Evolutionary conservation across 2,113 vertebrate genomes (phyloP).

Genomic region (Hiodon tergisus): DNA sequence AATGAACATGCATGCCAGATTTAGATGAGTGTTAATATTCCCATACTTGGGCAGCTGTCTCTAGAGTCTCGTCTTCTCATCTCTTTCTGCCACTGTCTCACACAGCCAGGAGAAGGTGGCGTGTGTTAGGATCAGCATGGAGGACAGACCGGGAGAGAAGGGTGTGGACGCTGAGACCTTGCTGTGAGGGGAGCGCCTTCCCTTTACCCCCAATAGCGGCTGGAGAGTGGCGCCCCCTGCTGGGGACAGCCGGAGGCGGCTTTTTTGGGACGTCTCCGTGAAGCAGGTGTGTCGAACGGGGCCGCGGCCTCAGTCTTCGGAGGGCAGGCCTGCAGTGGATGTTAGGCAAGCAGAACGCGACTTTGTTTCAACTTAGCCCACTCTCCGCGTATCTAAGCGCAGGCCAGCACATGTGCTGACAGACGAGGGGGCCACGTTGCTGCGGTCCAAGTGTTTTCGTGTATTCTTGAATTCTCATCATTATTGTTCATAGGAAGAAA

Average conservation of each 20-base stretch:
- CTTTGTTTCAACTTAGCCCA: neutral
- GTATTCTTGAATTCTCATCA: slow-evolving; percentile 6
- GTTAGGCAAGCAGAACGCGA: too few relatives aligned
- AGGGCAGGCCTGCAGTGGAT: too few relatives aligned
- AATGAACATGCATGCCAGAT: neutral
- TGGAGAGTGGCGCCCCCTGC: neutral
- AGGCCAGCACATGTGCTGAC: slow-evolving; percentile 40
- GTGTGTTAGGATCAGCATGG: slow-evolving; percentile 79
- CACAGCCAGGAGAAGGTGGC: slow-evolving; percentile 82
- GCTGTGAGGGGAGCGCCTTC: slow-evolving; percentile 64
- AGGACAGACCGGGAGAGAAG: slow-evolving; percentile 63
- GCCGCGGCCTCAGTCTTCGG: too few relatives aligned
- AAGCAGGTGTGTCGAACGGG: too few relatives aligned
- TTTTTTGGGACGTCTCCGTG: too few relatives aligned
- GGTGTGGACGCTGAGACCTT: slow-evolving; percentile 79
- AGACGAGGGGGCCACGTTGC: slow-evolving; percentile 46
- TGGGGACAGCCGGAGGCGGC: neutral
- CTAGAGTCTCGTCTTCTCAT: slow-evolving; percentile 24
- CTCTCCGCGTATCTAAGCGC: neutral
- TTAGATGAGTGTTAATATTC: neutral
- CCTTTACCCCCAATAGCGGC: slow-evolving; percentile 24
- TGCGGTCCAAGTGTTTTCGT: slow-evolving; percentile 30
- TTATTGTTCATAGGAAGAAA: neutral
- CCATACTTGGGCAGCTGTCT: slow-evolving; percentile 13
- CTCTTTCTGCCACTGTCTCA: slow-evolving; percentile 38